Evolutionary conservation across 1,140 invertebrate species (phyloP).

Genomic region (Drosophila busckii): DNA sequence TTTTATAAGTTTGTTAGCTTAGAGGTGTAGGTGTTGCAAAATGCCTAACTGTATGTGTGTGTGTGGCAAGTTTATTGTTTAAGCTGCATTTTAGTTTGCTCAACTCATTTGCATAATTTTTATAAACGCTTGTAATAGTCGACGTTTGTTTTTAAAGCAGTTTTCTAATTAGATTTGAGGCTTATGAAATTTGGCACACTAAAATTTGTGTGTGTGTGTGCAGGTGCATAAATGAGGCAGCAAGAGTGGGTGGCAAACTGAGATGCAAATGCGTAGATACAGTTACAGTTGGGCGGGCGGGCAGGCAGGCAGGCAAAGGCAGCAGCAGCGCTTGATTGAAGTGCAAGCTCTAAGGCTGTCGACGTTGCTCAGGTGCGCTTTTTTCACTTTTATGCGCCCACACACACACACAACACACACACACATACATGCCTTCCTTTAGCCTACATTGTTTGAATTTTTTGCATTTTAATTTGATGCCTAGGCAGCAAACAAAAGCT

Average conservation of each 20-base stretch:
- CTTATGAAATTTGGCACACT: slow-evolving; percentile 1
- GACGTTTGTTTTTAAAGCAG: too few species aligned
- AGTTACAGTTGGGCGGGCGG: not conserved
- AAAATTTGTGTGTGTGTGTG: too few species aligned
- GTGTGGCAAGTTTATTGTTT: not conserved
- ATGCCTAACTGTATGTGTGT: not conserved
- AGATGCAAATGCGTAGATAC: not conserved
- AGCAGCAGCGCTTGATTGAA: not conserved
- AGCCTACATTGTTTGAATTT: slow-evolving; percentile 51
- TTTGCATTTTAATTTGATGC: slow-evolving; percentile 75
- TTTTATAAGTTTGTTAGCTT: slow-evolving; percentile 16
- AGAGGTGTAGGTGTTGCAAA: not conserved
- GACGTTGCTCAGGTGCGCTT: slow-evolving; percentile 67
- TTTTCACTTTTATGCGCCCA: slow-evolving; percentile 52
- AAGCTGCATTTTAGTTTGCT: slow-evolving; percentile 18
- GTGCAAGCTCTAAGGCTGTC: slow-evolving; percentile 31
- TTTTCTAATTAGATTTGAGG: slow-evolving; percentile 40
- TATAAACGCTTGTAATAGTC: too few species aligned
- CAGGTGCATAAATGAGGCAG: too few species aligned
- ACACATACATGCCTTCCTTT: slow-evolving; percentile 5
- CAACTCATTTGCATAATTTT: slow-evolving; percentile 48
- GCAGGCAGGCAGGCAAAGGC: not conserved
- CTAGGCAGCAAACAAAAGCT: slow-evolving; percentile 55
- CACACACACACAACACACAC: slow-evolving; percentile 5
- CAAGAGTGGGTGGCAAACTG: slow-evolving; percentile 21